Conservation (phyloP, 2,888 invertebrate species). For the Elgonia sp. region DNA sequence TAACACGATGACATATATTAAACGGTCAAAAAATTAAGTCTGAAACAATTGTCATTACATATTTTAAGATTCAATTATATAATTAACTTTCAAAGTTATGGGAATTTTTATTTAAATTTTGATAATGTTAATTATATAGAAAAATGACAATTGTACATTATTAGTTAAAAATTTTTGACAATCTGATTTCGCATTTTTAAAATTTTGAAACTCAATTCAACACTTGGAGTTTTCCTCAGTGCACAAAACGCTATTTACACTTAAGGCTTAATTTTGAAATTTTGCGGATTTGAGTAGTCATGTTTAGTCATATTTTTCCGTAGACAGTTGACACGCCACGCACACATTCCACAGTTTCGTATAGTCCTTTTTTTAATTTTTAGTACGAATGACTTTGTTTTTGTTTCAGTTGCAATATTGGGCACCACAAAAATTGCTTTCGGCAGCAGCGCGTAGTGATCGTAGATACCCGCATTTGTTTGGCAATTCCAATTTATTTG, state of each 20-base stretch:
- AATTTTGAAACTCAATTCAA: no score
- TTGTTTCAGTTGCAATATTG: slow-evolving; percentile 59
- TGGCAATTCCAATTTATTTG: slow-evolving; percentile 42
- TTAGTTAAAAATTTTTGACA: no score
- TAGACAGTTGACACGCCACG: slow-evolving; percentile 50
- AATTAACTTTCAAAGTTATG: no score
- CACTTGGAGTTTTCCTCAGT: slow-evolving; percentile 60
- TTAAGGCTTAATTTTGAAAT: slow-evolving; percentile 54
- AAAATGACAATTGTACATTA: no score
- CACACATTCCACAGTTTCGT: slow-evolving; percentile 22
- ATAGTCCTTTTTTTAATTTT: slow-evolving; percentile 4
- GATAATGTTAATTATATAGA: no score
- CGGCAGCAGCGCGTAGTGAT: slow-evolving; percentile 52
- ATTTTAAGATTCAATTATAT: not conserved
- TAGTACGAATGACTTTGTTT: slow-evolving; percentile 52
- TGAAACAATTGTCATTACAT: slow-evolving; percentile 24
- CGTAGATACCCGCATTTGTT: slow-evolving; percentile 61
- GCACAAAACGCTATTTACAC: slow-evolving; percentile 64
- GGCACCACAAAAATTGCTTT: slow-evolving; percentile 53
- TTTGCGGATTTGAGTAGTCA: slow-evolving; percentile 56
- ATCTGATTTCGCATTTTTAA: no score
- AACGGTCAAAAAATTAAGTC: not conserved
- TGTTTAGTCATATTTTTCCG: slow-evolving; percentile 55
- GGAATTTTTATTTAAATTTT: no score
- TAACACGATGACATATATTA: slow-evolving; percentile 47